phyloP scores from a whole-genome alignment of 2,113 vertebrate genomes.

The Osmerus mordax region DNA sequence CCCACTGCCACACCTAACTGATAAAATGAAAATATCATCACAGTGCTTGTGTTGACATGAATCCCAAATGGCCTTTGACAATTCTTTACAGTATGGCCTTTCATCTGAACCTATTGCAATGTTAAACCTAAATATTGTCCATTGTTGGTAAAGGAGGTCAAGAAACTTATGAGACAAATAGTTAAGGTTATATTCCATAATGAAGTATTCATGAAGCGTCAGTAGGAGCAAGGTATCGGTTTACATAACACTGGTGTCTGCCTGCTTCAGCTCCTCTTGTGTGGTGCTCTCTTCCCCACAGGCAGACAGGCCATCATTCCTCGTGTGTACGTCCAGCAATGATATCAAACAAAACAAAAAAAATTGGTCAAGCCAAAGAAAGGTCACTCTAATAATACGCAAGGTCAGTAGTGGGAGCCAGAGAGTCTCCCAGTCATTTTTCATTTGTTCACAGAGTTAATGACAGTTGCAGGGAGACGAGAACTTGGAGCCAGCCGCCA shows the following conservation, averaged over 20 bases:
- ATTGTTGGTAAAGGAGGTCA: slow-evolving; percentile 55
- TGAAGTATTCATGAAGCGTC: slow-evolving; percentile 73
- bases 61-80: slow-evolving; percentile 47
- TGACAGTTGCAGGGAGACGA: slow-evolving; percentile 80
- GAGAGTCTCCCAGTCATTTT: slow-evolving; percentile 84
- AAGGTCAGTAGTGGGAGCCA: slow-evolving; percentile 81
- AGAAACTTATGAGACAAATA: slow-evolving; percentile 46
- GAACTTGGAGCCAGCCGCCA: slow-evolving; percentile 77
- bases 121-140: slow-evolving; percentile 51
- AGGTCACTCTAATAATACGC: slow-evolving; percentile 87
- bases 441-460: slow-evolving; percentile 83
- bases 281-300: slow-evolving; percentile 48
- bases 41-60: slow-evolving; percentile 49
- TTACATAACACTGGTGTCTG: slow-evolving; percentile 66
- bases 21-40: slow-evolving; percentile 57
- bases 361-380: slow-evolving; percentile 79
- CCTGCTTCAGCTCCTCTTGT: slow-evolving; percentile 41
- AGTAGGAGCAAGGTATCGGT: slow-evolving; percentile 61
- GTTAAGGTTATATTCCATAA: slow-evolving; percentile 63
- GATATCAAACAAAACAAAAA: slow-evolving; percentile 80
- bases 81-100: slow-evolving; percentile 51
- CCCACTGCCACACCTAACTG: slow-evolving; percentile 61
- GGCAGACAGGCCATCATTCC: slow-evolving; percentile 61
- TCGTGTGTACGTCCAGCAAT: slow-evolving; percentile 70
- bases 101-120: slow-evolving; percentile 51